These are phyloP conservation scores for Myotis findleyi DNA, from an alignment of 2,797 vertebrate genomes.

Conservation along the genomic window DNA sequence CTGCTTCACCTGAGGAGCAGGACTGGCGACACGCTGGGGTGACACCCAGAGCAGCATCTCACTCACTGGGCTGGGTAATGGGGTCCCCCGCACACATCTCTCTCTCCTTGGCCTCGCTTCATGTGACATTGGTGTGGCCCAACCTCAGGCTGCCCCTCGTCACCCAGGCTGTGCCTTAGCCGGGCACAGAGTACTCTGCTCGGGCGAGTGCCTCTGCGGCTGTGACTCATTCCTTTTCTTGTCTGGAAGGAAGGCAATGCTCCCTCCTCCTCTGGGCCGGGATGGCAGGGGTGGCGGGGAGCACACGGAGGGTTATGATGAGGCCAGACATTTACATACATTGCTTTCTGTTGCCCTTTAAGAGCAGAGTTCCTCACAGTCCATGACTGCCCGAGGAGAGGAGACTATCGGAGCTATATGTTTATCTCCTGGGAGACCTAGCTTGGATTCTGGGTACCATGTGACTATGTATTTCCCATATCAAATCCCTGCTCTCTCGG, in stretches of 20 bases:
- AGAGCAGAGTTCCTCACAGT: slow-evolving; percentile 33
- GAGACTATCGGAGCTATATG: background rate
- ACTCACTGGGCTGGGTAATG: background rate
- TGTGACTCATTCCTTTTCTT: slow-evolving; percentile 56
- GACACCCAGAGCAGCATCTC: background rate
- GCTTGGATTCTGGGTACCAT: slow-evolving; percentile 19
- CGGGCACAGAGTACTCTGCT: slow-evolving; percentile 37
- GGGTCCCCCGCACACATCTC: background rate
- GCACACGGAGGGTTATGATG: background rate
- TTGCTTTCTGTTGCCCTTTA: background rate
- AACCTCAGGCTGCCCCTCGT: background rate
- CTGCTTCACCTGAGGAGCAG: background rate
- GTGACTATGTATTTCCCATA: background rate
- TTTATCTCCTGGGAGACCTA: background rate
- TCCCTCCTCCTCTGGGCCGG: background rate
- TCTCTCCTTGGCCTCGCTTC: background rate
- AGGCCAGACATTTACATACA: background rate
- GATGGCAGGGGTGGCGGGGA: background rate
- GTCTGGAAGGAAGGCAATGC: slow-evolving; percentile 39
- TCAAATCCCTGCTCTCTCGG: slow-evolving; percentile 14
- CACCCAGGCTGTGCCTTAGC: background rate
- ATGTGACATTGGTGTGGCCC: background rate
- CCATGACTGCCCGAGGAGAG: slow-evolving; percentile 13
- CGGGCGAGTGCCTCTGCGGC: slow-evolving; percentile 55
- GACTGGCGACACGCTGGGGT: background rate